phyloP scores from a whole-genome alignment of 2,113 vertebrate species.

The Alligator mississippiensis region DNA sequence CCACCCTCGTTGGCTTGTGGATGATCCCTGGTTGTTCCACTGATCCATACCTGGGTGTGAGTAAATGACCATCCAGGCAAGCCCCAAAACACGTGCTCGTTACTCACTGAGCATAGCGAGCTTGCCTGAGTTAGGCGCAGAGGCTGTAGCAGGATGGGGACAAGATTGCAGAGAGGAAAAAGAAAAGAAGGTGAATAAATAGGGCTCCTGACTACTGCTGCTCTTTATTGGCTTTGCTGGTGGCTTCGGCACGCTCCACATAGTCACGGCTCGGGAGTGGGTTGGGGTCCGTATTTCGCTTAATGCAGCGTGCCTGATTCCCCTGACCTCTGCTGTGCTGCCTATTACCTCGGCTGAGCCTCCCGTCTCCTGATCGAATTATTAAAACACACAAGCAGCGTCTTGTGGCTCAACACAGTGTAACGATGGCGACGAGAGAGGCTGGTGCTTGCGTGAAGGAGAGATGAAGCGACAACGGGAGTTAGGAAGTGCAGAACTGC shows the following conservation, averaged over 20 bases:
- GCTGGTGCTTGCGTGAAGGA: conserved; percentile 51
- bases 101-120: not conserved
- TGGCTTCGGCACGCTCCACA: not conserved
- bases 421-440: conserved; percentile 65
- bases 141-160: not conserved
- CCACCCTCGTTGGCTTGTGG: not conserved
- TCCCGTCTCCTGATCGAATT: conserved; percentile 65
- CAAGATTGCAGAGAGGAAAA: not conserved
- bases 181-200: not conserved
- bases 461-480: conserved; percentile 54
- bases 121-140: not conserved
- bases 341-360: conserved; percentile 61
- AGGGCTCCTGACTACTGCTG: not conserved
- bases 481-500: conserved; percentile 14
- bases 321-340: conserved; percentile 61
- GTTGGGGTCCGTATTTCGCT: not conserved
- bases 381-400: conserved; percentile 57
- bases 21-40: not conserved
- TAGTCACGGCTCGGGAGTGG: conserved; percentile 29
- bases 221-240: conserved; percentile 9
- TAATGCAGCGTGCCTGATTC: conserved; percentile 53
- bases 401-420: conserved; percentile 71
- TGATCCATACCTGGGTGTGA: fast-evolving
- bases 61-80: not conserved
- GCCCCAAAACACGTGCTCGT: not conserved